phyloP scores from a whole-genome alignment of 2,113 vertebrate genomes.

The Lepus europaeus region DNA sequence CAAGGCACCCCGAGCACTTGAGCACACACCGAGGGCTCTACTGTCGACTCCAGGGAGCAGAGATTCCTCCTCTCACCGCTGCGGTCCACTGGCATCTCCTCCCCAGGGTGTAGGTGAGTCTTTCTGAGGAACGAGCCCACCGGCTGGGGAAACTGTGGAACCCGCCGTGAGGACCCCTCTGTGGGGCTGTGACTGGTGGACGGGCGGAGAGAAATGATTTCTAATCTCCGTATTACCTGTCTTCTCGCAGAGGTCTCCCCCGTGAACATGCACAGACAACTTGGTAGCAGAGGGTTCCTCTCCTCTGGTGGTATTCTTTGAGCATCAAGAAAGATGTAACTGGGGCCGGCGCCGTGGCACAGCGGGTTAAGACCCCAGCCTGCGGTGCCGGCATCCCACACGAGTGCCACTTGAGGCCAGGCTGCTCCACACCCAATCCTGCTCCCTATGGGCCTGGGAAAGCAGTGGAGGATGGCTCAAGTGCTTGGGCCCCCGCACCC shows the following conservation, averaged over 20 bases:
- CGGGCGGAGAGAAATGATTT: background rate
- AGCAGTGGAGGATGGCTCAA: no score
- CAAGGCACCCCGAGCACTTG: no score
- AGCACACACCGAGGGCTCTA: no score
- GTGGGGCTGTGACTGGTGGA: background rate
- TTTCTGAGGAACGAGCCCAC: background rate
- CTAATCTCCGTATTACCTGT: background rate
- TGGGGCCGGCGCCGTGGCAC: no score
- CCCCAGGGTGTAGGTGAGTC: background rate
- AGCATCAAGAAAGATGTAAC: background rate
- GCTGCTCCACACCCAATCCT: no score
- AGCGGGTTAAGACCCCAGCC: no score
- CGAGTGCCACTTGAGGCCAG: no score
- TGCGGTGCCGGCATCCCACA: no score
- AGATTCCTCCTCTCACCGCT: background rate
- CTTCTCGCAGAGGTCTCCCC: background rate
- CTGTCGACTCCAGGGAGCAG: background rate
- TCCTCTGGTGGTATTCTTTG: background rate
- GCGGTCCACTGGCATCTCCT: background rate
- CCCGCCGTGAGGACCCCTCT: rapidly evolving
- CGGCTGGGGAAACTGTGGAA: background rate
- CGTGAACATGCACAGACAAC: background rate
- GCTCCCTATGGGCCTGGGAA: no score
- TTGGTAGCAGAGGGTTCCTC: background rate
- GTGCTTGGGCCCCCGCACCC: no score